A percentile compares a stretch with the other conserved stretches of the same genome.
Evolutionary conservation across 2,797 vertebrate genomes (phyloP).

Genomic region (Pyrrhura leucotis): DNA sequence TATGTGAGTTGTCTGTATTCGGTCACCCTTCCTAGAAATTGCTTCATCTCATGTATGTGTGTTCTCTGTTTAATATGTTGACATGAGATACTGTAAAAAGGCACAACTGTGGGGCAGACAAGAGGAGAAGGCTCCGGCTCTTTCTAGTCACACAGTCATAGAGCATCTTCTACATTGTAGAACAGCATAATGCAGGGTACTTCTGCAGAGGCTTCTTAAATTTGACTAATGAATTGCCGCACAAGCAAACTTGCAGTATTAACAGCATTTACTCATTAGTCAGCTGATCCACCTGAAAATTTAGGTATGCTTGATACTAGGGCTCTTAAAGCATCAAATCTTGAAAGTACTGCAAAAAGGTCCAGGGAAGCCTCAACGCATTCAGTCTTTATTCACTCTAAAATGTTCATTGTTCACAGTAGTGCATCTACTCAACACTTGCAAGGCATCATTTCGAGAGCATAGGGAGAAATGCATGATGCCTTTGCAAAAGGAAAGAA

Average conservation of each 20-base stretch:
- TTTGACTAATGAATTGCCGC: not conserved
- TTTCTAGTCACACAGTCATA: not conserved
- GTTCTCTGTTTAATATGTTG: not conserved
- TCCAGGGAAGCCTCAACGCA: not conserved
- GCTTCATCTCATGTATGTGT: not conserved
- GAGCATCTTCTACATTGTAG: not conserved
- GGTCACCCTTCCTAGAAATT: not conserved
- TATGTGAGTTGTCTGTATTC: not conserved
- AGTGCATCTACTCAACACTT: not conserved
- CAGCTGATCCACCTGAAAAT: not conserved
- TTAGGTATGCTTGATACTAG: not conserved
- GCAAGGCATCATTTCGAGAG: not conserved
- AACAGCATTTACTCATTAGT: not conserved
- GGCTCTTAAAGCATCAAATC: not conserved
- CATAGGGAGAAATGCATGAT: accelerated
- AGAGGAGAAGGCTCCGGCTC: not conserved
- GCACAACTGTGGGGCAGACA: not conserved
- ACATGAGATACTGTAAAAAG: not conserved
- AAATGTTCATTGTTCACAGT: not conserved
- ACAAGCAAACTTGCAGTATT: not conserved
- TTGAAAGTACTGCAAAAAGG: not conserved
- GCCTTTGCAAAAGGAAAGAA: not conserved
- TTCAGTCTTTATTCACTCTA: not conserved
- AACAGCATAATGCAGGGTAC: not conserved
- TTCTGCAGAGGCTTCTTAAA: not conserved